A percentile compares a stretch with the other conserved stretches of the same genome.
phyloP scores from a whole-genome alignment of 2,113 vertebrate genomes.

The Tragelaphus buxtoni region DNA sequence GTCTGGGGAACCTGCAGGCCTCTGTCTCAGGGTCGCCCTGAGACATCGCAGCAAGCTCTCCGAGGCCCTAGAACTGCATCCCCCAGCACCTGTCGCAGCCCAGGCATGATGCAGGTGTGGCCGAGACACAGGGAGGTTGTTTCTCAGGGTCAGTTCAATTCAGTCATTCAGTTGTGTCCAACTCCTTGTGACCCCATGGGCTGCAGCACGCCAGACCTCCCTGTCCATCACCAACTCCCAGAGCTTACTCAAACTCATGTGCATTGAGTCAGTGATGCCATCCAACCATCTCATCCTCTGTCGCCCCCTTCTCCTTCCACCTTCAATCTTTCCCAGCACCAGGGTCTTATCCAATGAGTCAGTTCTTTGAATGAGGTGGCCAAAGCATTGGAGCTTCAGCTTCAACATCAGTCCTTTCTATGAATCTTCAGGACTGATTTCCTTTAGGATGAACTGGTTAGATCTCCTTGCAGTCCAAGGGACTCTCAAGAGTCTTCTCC shows the following conservation, averaged over 20 bases:
- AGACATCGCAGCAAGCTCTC: neutral
- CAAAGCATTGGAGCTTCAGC: neutral
- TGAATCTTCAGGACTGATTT: neutral
- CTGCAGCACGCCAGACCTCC: neutral
- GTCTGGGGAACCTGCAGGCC: neutral
- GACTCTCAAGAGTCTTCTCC: neutral
- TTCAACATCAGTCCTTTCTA: neutral
- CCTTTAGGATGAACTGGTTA: neutral
- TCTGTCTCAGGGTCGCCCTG: neutral
- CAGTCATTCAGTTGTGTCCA: neutral
- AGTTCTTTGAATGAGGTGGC: neutral
- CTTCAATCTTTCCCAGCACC: neutral
- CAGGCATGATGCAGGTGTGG: neutral
- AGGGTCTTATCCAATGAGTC: neutral
- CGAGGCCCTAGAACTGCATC: neutral
- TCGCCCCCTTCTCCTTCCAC: rapidly evolving
- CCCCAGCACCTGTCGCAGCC: neutral
- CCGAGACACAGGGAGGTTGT: neutral
- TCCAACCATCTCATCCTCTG: neutral
- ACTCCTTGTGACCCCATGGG: neutral
- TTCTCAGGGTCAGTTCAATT: neutral
- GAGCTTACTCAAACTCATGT: neutral
- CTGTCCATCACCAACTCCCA: neutral
- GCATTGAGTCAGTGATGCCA: neutral
- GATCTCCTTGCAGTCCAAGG: neutral